Evolutionary conservation across 2,888 invertebrate species (phyloP).

Genomic region (Caenorhabditis doughertyi): DNA sequence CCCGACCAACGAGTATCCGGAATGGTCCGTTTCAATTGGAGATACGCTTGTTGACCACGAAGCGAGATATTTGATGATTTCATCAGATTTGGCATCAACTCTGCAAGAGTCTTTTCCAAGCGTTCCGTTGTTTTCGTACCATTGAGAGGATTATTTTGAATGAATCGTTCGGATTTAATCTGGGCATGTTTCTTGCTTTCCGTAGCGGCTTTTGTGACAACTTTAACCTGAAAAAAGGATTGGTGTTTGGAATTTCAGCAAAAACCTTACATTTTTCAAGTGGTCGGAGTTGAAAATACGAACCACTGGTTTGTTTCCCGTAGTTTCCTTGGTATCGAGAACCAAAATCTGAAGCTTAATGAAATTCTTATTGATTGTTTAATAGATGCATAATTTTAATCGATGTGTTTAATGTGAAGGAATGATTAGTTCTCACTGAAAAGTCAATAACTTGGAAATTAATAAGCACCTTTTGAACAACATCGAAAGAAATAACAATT

Average conservation of each 20-base stretch:
- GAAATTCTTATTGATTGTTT: too few relatives aligned
- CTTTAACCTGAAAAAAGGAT: constrained; percentile 40
- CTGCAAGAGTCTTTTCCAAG: constrained; percentile 6
- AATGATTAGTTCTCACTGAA: too few relatives aligned
- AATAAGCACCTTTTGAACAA: constrained; percentile 50
- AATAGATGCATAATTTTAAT: too few relatives aligned
- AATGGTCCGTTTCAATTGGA: constrained; percentile 66
- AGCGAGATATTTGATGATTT: constrained; percentile 27
- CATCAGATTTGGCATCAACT: constrained; percentile 15
- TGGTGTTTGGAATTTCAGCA: neutral
- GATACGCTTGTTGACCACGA: constrained; percentile 66
- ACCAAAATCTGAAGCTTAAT: constrained; percentile 60
- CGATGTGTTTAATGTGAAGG: too few relatives aligned
- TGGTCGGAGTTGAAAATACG: constrained; percentile 66
- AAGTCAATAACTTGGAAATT: neutral
- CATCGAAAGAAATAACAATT: constrained; percentile 65
- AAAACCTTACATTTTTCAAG: constrained; percentile 62
- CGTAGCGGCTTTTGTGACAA: neutral
- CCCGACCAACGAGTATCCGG: constrained; percentile 66
- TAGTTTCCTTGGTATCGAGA: constrained; percentile 51
- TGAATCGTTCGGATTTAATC: constrained; percentile 16
- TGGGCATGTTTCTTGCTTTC: neutral
- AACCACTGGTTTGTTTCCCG: constrained; percentile 59
- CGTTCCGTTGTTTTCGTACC: constrained; percentile 24
- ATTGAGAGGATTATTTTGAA: constrained; percentile 15